A percentile compares a stretch with the other conserved stretches of the same genome.
phyloP scores from a whole-genome alignment of 2,888 invertebrate genomes.

The Drepanosiphum platanoidis region DNA sequence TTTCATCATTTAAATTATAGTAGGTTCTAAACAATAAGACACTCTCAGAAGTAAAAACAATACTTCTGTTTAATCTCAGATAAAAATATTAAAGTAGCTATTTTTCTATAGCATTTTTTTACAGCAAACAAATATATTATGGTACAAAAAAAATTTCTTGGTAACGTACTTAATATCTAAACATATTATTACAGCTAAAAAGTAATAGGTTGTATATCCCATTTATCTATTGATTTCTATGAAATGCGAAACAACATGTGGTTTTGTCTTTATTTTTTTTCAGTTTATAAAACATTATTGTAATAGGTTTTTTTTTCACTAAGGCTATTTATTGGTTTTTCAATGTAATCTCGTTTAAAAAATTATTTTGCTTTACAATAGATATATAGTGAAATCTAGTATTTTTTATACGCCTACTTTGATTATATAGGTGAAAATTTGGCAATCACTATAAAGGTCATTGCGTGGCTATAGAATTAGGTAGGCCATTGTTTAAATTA shows the following conservation, averaged over 20 bases:
- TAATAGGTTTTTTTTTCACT: neutral
- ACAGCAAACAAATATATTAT: neutral
- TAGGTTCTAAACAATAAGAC: too few relatives aligned
- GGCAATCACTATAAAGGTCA: slow-evolving; percentile 30
- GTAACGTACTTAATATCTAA: too few relatives aligned
- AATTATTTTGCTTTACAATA: slow-evolving; percentile 1
- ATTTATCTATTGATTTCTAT: neutral
- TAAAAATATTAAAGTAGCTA: too few relatives aligned
- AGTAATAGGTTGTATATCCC: too few relatives aligned
- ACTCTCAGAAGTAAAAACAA: too few relatives aligned
- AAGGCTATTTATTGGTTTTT: neutral
- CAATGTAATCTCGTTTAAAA: neutral
- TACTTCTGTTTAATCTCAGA: too few relatives aligned
- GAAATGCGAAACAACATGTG: neutral
- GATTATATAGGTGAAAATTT: neutral
- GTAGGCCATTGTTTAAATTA: slow-evolving; percentile 14
- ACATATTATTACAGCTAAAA: neutral
- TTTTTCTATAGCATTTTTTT: neutral
- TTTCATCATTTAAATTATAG: too few relatives aligned
- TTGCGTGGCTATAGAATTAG: slow-evolving; percentile 29
- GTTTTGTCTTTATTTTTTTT: neutral
- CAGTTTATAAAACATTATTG: neutral
- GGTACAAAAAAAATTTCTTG: neutral
- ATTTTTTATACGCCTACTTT: neutral
- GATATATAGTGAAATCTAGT: neutral